phyloP scores from a whole-genome alignment of 2,797 vertebrate genomes.

The Hydrophis major region DNA sequence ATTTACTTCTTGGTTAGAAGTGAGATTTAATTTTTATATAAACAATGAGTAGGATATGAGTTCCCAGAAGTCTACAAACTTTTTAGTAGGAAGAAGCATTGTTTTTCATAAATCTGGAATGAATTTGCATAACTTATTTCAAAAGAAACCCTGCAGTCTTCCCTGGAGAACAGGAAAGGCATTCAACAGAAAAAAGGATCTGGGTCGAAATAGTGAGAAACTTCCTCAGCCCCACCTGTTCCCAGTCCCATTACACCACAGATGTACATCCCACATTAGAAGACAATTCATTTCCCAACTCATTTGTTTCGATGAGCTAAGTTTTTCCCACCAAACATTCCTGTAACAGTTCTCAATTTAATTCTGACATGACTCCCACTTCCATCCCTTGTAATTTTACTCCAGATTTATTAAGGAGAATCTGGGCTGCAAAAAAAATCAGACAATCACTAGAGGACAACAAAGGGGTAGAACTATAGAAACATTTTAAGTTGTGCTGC shows the following conservation, averaged over 20 bases:
- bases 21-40: neutral
- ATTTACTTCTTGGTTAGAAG: neutral
- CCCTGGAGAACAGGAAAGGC: neutral
- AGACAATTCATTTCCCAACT: slow-evolving; percentile 8
- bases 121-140: neutral
- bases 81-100: neutral
- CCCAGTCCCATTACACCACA: slow-evolving; percentile 16
- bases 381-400: neutral
- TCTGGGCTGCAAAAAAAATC: neutral
- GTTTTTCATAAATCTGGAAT: neutral
- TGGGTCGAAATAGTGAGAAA: neutral
- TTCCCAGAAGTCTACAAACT: neutral
- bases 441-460: neutral
- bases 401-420: neutral
- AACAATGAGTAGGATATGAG: neutral
- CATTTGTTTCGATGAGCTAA: neutral
- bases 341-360: neutral
- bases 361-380: neutral
- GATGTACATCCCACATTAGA: slow-evolving; percentile 23
- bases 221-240: slow-evolving; percentile 23
- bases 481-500: neutral
- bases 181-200: neutral
- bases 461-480: neutral
- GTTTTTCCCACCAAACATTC: neutral
- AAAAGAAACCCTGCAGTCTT: neutral